Evolutionary conservation across 2,113 vertebrate species (phyloP).

Genomic region (Chamaea fasciata): DNA sequence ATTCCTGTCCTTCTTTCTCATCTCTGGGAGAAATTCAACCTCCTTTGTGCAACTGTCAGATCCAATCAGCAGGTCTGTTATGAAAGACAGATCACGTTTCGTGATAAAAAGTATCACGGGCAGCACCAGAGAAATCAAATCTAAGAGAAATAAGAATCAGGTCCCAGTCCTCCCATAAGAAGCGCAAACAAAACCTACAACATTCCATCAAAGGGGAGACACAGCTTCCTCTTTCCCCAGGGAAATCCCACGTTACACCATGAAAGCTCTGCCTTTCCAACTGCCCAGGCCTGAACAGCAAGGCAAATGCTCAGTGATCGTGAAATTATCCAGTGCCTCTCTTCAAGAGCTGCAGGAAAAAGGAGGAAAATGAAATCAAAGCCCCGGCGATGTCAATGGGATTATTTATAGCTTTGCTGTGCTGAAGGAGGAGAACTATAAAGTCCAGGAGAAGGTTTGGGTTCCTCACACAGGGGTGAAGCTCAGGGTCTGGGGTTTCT

Average conservation of each 20-base stretch:
- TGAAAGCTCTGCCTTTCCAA: background rate
- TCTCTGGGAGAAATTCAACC: background rate
- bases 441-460: background rate
- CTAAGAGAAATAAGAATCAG: background rate
- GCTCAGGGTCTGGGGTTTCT: background rate
- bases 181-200: constrained; percentile 5
- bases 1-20: background rate
- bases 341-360: background rate
- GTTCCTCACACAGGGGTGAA: background rate
- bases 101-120: background rate
- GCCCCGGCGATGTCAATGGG: background rate
- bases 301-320: background rate
- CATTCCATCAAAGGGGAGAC: background rate
- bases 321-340: background rate
- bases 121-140: background rate
- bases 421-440: background rate
- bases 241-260: background rate
- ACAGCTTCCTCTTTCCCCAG: background rate
- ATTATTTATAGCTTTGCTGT: background rate
- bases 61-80: background rate
- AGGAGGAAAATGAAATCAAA: background rate
- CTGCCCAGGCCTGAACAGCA: background rate
- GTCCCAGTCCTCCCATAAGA: background rate
- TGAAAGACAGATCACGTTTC: background rate
- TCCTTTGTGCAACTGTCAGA: background rate